phyloP scores from a whole-genome alignment of 2,888 invertebrate species.

The Iphiclides podalirius region DNA sequence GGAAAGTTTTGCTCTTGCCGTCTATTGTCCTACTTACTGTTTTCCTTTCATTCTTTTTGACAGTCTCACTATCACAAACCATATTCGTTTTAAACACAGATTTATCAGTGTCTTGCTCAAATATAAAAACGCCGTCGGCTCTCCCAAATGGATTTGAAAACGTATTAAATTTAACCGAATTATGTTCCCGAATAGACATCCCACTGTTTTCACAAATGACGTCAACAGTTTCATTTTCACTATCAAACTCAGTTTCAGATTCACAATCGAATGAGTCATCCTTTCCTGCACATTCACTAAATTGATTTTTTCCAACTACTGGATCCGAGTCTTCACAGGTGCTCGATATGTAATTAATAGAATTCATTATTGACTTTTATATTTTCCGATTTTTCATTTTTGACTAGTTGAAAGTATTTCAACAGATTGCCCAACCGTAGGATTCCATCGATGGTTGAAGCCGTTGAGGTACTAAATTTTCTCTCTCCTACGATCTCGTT shows the following conservation, averaged over 20 bases:
- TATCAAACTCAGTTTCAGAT: constrained; percentile 61
- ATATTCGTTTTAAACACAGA: constrained; percentile 40
- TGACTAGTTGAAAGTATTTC: background rate
- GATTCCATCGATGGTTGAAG: constrained; percentile 31
- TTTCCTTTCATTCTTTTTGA: constrained; percentile 41
- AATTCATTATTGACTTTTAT: constrained; percentile 46
- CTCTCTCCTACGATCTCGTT: constrained; percentile 27
- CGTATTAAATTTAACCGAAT: constrained; percentile 35
- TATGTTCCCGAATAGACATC: constrained; percentile 24
- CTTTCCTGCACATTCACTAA: constrained; percentile 39
- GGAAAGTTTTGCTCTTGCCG: constrained; percentile 73
- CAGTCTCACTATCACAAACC: constrained; percentile 39
- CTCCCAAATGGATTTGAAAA: constrained; percentile 38
- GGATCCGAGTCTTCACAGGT: constrained; percentile 57
- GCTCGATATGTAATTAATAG: constrained; percentile 63
- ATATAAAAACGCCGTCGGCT: constrained; percentile 46
- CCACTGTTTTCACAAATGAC: constrained; percentile 70
- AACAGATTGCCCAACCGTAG: background rate
- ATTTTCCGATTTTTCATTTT: constrained; percentile 2
- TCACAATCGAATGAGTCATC: constrained; percentile 49
- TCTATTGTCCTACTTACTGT: constrained; percentile 38
- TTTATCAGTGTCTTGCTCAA: constrained; percentile 48
- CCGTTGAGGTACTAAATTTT: constrained; percentile 40
- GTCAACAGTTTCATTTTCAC: constrained; percentile 74
- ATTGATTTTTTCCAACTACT: constrained; percentile 33